Percentiles rank a stretch among this genome's conserved stretches.
Conservation (phyloP, 2,888 invertebrate species). For the Andricus curvator region DNA sequence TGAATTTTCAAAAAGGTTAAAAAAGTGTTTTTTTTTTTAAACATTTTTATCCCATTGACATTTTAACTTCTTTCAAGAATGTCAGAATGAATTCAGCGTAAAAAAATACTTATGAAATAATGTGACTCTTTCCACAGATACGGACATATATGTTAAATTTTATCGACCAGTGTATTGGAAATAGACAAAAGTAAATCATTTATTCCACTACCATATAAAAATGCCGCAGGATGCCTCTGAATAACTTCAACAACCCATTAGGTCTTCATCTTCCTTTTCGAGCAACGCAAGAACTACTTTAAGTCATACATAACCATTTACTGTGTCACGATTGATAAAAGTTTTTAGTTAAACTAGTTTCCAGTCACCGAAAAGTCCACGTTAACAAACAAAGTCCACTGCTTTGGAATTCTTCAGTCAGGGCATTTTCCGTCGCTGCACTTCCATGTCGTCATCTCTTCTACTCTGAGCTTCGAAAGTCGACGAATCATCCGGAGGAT, state of each 20-base stretch:
- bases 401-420: constrained; percentile 53
- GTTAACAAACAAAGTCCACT: neutral
- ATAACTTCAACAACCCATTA: neutral
- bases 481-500: constrained; percentile 51
- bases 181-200: too few species aligned
- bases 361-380: constrained; percentile 16
- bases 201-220: neutral
- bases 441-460: constrained; percentile 65
- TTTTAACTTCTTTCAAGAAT: too few species aligned
- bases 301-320: constrained; percentile 8
- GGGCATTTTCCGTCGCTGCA: constrained; percentile 76
- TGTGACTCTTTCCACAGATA: too few species aligned
- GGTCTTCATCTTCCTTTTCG: neutral
- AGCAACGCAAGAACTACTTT: neutral
- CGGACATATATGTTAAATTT: too few species aligned
- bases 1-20: too few species aligned
- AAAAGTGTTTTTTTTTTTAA: too few species aligned
- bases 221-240: neutral
- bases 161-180: too few species aligned
- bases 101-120: too few species aligned
- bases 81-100: too few species aligned
- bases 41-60: too few species aligned
- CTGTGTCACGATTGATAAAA: neutral
- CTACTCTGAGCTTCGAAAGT: constrained; percentile 45
- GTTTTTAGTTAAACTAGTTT: neutral